A percentile compares a stretch with the other conserved stretches of the same genome.
These are phyloP conservation scores for Fragum fragum DNA, from an alignment of 2,888 invertebrate species.

Conservation along the genomic window DNA sequence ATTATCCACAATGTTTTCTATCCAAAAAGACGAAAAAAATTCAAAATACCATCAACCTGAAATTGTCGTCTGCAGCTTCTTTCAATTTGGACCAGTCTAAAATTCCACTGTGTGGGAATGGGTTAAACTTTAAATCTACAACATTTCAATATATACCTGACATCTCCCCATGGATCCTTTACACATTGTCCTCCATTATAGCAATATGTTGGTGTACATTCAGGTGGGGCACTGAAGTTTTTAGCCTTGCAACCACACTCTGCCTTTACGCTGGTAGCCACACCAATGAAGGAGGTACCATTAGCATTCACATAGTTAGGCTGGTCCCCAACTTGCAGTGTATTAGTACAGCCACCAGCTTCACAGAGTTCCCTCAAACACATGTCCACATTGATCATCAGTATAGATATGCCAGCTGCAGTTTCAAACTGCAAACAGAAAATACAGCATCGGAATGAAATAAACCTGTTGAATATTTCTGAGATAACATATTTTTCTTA, in stretches of 20 bases:
- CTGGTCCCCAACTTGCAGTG: conserved; percentile 89
- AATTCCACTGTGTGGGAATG: too few relatives aligned
- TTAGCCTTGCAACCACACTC: conserved; percentile 89
- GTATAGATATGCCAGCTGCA: conserved; percentile 97
- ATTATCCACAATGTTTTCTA: too few relatives aligned
- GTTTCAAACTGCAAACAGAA: conserved; percentile 91
- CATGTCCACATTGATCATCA: conserved; percentile 97
- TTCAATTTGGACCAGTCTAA: too few relatives aligned
- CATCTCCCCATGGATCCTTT: conserved; percentile 78
- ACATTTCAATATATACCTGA: too few relatives aligned
- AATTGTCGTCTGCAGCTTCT: too few relatives aligned
- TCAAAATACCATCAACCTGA: too few relatives aligned
- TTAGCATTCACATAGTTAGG: conserved; percentile 96
- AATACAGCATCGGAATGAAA: too few relatives aligned
- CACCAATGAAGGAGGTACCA: conserved; percentile 98
- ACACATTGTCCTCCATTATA: conserved; percentile 98
- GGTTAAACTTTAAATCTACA: too few relatives aligned
- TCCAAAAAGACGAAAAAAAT: too few relatives aligned
- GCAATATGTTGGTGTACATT: conserved; percentile 91
- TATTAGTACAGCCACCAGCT: conserved; percentile 96
- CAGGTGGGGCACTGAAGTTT: conserved; percentile 94
- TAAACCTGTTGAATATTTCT: too few relatives aligned
- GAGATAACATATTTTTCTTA: too few relatives aligned
- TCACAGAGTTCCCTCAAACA: conserved; percentile 84
- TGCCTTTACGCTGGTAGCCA: conserved; percentile 96